These are phyloP conservation scores for Nesoenas mayeri DNA, from an alignment of 2,113 vertebrate genomes.

Conservation along the genomic window DNA sequence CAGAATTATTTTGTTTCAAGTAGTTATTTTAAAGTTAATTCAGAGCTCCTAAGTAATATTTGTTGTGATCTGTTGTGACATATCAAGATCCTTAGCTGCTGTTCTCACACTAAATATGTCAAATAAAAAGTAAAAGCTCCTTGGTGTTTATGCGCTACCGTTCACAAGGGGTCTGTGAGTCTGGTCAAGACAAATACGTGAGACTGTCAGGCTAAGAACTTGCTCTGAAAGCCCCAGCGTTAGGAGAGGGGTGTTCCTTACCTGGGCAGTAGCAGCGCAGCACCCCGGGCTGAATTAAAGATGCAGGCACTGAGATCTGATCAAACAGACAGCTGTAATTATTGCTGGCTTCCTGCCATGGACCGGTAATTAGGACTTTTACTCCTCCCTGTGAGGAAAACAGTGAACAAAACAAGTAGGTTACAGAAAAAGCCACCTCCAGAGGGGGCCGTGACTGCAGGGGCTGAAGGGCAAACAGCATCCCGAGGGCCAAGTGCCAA, in stretches of 20 bases:
- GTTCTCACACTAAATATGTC: neutral
- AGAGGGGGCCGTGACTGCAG: neutral
- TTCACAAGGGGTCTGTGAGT: neutral
- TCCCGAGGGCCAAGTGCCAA: no score
- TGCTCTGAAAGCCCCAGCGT: neutral
- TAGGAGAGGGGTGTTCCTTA: constrained; percentile 52
- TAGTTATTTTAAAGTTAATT: neutral
- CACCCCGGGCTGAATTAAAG: constrained; percentile 96
- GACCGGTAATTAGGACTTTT: constrained; percentile 97
- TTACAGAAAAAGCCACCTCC: neutral
- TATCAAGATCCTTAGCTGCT: neutral
- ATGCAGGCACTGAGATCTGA: constrained; percentile 97
- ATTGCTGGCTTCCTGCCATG: constrained; percentile 96
- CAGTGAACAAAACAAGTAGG: no score
- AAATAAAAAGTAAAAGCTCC: neutral
- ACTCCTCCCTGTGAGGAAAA: constrained; percentile 88
- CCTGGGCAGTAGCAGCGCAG: constrained; percentile 98
- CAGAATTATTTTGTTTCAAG: neutral
- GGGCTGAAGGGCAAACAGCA: no score
- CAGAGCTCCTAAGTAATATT: neutral
- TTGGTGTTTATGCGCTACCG: neutral
- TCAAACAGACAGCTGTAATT: constrained; percentile 99
- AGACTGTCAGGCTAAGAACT: neutral
- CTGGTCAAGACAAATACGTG: neutral
- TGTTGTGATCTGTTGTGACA: neutral